Evolutionary conservation across 92 coral and sea anemone species (phyloP), one percentile per base, ranked within the genome.

Genomic region (Porites divaricata): DNA sequence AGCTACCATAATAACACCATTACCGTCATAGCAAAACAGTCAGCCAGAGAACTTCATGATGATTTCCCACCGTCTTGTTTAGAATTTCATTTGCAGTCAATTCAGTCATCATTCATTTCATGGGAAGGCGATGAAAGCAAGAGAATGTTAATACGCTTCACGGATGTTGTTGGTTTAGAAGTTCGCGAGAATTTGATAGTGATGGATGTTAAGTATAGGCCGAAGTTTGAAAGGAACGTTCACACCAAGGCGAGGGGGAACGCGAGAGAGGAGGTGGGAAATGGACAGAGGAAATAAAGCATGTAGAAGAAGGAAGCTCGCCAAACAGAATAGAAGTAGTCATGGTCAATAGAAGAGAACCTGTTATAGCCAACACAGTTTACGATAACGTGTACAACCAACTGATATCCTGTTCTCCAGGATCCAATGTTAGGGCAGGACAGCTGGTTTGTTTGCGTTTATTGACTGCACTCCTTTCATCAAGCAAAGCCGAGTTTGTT

Each of bases 91-190:
- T 70, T 70, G 9, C 53, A 70, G 75, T 70, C 48, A 28, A 8
- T 70, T 70, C 52, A 35, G 45, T 52, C 75, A 41, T 8, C 75
- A 21, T 70, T 57, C 81, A 76, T 70, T 76, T 61, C 61, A 76
- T n/a, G 26, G 59, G 80, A 83, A 62, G 62, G 63, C 61, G 58
- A 61, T 59, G 87, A 83, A 73, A 83, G 77, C 6, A 61, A 21
- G 53, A 83, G 87, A 76, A 5, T 83, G 8, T 72, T 76, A 50
- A 73, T 83, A 83, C 61, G 50, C 73, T 62, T 83, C 63, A 62
- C 80, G 45, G 72, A 76, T 83, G 73, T 73, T 70, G 72, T 74
- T 71, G 87, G 87, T 61, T 83, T 83, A 61, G 79, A 83, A 83
- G 63, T 72, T 61, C 72, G 79, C 62, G 75, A 70, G 19, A 70